Conservation (phyloP, 2,797 vertebrate species). For the Bucorvus abyssinicus region DNA sequence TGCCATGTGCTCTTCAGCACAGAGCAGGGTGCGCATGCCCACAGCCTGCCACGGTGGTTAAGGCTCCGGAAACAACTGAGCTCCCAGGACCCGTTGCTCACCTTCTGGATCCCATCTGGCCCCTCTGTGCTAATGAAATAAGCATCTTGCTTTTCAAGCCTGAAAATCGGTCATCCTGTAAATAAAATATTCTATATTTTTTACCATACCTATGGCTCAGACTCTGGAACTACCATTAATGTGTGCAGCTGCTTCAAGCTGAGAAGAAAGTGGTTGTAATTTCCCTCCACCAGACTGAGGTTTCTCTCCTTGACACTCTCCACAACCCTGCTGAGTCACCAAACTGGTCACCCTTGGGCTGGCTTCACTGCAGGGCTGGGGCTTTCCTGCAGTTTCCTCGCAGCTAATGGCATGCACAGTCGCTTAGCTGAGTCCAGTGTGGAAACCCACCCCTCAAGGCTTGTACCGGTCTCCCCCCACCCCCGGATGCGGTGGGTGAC, state of each 20-base stretch:
- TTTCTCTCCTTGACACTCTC: neutral
- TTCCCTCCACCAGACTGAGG: neutral
- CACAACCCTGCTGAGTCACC: neutral
- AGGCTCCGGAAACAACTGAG: neutral
- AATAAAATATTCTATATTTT: slow-evolving; percentile 21
- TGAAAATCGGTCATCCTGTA: neutral
- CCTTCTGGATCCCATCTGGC: neutral
- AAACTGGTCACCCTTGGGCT: neutral
- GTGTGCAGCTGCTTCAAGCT: neutral
- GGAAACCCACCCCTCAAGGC: neutral
- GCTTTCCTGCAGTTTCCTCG: neutral
- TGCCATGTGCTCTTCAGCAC: neutral
- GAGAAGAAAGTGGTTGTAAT: neutral
- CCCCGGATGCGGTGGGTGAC: neutral
- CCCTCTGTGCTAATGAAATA: neutral
- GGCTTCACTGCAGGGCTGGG: neutral
- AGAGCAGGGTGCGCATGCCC: neutral
- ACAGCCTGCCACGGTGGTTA: neutral
- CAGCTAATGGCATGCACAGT: no score
- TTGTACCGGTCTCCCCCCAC: neutral
- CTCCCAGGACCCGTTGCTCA: neutral
- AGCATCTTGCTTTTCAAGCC: neutral
- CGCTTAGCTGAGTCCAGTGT: neutral
- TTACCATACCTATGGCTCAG: neutral
- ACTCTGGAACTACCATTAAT: neutral